Conservation (phyloP, 1,140 invertebrate genomes). For the Lamellibrachia luymesi region DNA sequence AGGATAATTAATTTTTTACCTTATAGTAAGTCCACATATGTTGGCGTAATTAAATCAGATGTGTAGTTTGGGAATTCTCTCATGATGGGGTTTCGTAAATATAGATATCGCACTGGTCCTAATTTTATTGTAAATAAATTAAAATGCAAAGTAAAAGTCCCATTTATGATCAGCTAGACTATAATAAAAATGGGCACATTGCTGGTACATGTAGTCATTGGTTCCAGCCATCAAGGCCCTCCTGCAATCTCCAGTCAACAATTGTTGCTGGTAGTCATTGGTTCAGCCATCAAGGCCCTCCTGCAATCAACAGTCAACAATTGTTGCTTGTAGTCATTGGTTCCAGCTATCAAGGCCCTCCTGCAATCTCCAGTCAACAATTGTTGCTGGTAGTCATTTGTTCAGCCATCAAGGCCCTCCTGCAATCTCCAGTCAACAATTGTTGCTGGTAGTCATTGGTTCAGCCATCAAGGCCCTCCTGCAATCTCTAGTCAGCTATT, state of each 20-base stretch:
- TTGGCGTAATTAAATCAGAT: background rate
- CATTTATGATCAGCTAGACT: background rate
- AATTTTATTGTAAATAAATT: background rate
- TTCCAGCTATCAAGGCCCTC: background rate
- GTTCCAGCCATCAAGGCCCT: background rate
- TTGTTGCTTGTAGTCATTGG: background rate
- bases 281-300: background rate
- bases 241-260: background rate
- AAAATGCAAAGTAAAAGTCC: background rate
- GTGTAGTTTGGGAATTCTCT: background rate
- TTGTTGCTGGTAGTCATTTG: background rate
- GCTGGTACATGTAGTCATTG: background rate
- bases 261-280: background rate
- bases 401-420: background rate
- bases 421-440: too few relatives aligned
- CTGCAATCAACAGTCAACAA: too few relatives aligned
- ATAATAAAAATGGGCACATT: background rate
- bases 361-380: background rate
- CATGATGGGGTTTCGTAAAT: background rate
- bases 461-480: background rate
- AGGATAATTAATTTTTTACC: background rate
- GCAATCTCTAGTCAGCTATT: background rate
- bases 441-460: background rate
- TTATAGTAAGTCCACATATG: background rate
- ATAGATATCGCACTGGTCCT: background rate